Base-by-base conservation (phyloP, 2,113 vertebrate species). In the Anarhynchus alexandrinus region DNA sequence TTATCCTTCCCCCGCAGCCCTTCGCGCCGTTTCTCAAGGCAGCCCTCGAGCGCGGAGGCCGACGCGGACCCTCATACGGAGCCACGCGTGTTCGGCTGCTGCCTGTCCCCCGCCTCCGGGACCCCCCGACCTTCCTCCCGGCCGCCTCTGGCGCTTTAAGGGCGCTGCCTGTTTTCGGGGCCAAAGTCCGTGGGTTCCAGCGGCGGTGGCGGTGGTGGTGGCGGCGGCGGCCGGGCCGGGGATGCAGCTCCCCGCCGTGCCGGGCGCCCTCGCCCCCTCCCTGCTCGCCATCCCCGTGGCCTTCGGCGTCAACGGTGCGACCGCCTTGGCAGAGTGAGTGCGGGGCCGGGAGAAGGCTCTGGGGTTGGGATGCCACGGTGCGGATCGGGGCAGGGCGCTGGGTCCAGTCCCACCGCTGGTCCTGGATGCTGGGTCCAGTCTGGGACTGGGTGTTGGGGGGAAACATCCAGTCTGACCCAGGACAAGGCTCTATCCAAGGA, bases 251-350 rank as follows among this genome's bases (percentile, higher is more conserved):
- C 98, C 98, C 2, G 97, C 98, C n/a, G 97, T 97, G 80, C 98
- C 95, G 40, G 96, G 98, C 19, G 97, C 97, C 16, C 98, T 98
- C 78, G 90, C 98, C 17, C 98, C 99, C 87, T 99, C 99, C 11
- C 97, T 99, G 69, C 96, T 98, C 11, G 98, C 99, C 59, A 94
- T 99, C 38, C 98, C 98, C 12, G 45, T 99, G 66, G 98, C 98
- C 94, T 98, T 98, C 42, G 95, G 90, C 64, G 97, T 99, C 98
- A 99, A 98, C 91, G 93, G 90, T 10, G 82, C 94, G 26, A 97
- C 98, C 6, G 92, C 94, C 82, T 86, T 98, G 90, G 98, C 98
- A 92, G 98, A 98, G 99, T 99, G 97, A 99, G 99, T 99, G 47
- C 0, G n/a, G 32, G 47, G 2, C 4, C 0, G 58, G 84, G 64